A percentile compares a stretch with the other conserved stretches of the same genome.
phyloP scores from a whole-genome alignment of 2,888 invertebrate genomes.

The Xestia ashworthii region DNA sequence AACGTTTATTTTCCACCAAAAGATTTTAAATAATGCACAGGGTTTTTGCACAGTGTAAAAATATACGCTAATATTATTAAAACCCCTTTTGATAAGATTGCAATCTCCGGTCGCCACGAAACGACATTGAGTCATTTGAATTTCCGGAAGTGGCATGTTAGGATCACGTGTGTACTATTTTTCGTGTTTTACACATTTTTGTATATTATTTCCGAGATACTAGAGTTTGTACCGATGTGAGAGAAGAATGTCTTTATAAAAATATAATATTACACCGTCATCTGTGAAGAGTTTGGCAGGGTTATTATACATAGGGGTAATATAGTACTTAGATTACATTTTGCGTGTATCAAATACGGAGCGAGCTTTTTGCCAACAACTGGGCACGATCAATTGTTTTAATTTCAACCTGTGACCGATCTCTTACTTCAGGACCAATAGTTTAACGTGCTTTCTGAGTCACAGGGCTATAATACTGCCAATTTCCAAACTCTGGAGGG shows the following conservation, averaged over 20 bases:
- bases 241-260: background rate
- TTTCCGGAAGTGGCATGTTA: constrained; percentile 13
- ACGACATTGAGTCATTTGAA: constrained; percentile 24
- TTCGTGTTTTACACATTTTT: background rate
- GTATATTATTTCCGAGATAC: background rate
- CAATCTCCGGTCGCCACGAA: constrained; percentile 38
- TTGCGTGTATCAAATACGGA: background rate
- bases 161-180: constrained; percentile 3
- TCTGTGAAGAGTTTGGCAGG: no score
- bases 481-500: background rate
- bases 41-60: background rate
- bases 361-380: background rate
- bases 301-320: background rate
- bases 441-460: background rate
- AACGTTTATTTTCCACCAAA: background rate
- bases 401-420: background rate
- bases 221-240: background rate
- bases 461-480: background rate
- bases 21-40: background rate
- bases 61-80: background rate
- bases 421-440: background rate
- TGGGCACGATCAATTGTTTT: background rate
- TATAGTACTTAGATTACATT: background rate
- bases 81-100: constrained; percentile 33
- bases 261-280: background rate